phyloP scores from a whole-genome alignment of 2,888 invertebrate species.

The Taphrorychus bicolor region DNA sequence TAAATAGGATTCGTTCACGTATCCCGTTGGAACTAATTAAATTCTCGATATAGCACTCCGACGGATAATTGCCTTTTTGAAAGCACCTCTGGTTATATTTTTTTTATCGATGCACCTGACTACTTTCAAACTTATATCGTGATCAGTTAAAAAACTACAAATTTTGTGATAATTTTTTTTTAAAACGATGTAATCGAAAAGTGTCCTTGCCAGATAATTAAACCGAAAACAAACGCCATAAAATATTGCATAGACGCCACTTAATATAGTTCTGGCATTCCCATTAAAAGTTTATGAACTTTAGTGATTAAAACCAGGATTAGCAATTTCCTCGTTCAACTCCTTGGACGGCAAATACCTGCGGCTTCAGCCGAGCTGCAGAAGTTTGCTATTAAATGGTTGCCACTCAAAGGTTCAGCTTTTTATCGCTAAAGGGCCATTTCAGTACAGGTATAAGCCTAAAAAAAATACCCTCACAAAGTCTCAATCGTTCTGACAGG shows the following conservation, averaged over 20 bases:
- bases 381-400: slow-evolving; percentile 2
- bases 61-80: slow-evolving; percentile 13
- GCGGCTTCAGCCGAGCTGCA: background rate
- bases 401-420: background rate
- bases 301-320: slow-evolving; percentile 32
- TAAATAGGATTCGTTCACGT: slow-evolving; percentile 15
- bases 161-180: background rate
- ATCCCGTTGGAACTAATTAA: slow-evolving; percentile 14
- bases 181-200: background rate
- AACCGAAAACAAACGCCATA: slow-evolving; percentile 3
- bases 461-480: too few relatives aligned
- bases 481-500: background rate
- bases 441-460: too few relatives aligned
- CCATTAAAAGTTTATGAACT: slow-evolving; percentile 35
- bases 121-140: background rate
- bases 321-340: slow-evolving; percentile 28
- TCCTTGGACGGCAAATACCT: slow-evolving; percentile 14
- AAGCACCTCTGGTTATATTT: background rate
- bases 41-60: slow-evolving; percentile 13
- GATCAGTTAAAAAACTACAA: background rate
- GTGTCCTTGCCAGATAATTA: background rate
- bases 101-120: background rate
- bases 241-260: slow-evolving; percentile 10
- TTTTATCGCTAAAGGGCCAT: background rate
- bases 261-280: slow-evolving; percentile 14